These are phyloP conservation scores for Aptenodytes patagonicus DNA, from an alignment of 2,113 vertebrate genomes.

Conservation along the genomic window DNA sequence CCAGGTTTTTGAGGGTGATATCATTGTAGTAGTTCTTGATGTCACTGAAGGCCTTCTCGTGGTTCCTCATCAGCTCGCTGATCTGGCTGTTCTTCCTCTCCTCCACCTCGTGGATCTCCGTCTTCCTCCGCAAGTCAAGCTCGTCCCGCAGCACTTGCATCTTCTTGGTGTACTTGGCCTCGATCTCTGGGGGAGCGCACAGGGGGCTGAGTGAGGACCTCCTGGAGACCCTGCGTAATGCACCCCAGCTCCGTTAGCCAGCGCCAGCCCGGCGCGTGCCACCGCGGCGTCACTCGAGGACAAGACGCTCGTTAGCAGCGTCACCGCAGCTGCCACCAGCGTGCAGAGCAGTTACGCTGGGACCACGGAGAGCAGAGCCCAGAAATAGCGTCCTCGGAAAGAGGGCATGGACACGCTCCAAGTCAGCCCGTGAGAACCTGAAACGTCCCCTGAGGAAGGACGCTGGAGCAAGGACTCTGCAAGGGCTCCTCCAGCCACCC, in stretches of 20 bases:
- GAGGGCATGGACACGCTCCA: not conserved
- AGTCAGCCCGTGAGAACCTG: not conserved
- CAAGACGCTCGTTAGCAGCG: not conserved
- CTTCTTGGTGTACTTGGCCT: conserved; percentile 79
- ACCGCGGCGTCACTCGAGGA: not conserved
- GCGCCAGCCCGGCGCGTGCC: rapidly evolving
- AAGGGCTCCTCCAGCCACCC: not conserved
- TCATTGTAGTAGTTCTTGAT: conserved; percentile 82
- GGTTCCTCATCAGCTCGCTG: conserved; percentile 73
- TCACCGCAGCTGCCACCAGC: not conserved
- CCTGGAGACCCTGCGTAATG: rapidly evolving
- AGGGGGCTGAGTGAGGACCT: not conserved
- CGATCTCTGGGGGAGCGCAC: conserved; percentile 75
- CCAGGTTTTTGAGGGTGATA: conserved; percentile 76
- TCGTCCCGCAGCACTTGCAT: conserved; percentile 77
- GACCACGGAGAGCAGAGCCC: not conserved
- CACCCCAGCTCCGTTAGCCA: not conserved
- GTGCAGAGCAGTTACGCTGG: rapidly evolving
- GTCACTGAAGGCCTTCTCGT: conserved; percentile 78
- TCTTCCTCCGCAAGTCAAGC: conserved; percentile 81
- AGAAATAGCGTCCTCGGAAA: not conserved
- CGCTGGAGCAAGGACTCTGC: not conserved
- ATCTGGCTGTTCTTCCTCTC: conserved; percentile 86
- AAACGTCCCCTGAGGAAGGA: not conserved
- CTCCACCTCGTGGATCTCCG: conserved; percentile 77